phyloP scores from a whole-genome alignment of 2,113 vertebrate species.

The Stictonetta naevosa region DNA sequence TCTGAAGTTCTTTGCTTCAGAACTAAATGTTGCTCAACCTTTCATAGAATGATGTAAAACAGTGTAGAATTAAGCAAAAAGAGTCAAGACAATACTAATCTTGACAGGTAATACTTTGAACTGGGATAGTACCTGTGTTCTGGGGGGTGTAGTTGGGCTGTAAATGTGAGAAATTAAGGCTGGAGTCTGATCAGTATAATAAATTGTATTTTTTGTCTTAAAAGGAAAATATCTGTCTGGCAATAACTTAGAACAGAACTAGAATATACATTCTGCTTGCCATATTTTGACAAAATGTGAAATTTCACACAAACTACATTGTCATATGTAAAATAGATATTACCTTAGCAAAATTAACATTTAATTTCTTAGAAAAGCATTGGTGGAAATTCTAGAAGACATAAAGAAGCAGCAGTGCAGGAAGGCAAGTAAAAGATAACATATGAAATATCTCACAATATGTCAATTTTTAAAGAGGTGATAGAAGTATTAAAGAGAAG shows the following conservation, averaged over 20 bases:
- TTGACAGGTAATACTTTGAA: neutral
- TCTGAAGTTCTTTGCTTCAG: neutral
- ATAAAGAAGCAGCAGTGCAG: neutral
- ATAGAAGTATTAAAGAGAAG: neutral
- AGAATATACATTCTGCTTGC: neutral
- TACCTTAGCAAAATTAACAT: neutral
- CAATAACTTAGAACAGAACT: neutral
- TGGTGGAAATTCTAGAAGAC: neutral
- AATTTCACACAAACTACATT: neutral
- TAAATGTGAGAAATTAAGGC: neutral
- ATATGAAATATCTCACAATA: neutral
- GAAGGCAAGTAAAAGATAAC: neutral
- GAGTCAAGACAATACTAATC: neutral
- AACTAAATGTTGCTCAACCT: neutral
- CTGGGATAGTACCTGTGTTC: neutral
- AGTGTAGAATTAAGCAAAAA: neutral
- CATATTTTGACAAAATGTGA: neutral
- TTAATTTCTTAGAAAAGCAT: neutral
- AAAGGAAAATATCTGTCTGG: neutral
- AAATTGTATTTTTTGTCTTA: neutral
- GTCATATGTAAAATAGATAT: neutral
- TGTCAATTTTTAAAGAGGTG: neutral
- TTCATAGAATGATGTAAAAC: neutral
- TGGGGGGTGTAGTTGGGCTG: accelerated
- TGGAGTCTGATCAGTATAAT: neutral